Evolutionary conservation across 2,888 invertebrate species (phyloP), one percentile per base, ranked within the genome.

Genomic region (Mythimna pallens): DNA sequence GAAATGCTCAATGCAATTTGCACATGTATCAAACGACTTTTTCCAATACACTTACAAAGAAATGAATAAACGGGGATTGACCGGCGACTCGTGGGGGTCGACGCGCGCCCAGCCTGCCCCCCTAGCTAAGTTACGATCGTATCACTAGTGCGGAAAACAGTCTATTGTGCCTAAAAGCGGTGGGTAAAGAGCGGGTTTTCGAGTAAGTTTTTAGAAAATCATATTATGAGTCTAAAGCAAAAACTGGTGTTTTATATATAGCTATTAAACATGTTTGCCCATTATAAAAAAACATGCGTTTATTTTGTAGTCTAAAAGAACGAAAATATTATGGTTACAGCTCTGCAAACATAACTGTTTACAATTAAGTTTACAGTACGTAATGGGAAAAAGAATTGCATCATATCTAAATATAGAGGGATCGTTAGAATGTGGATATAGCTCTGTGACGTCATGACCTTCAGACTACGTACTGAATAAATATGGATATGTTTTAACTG

Each of bases 401-500:
- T 75, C 76, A 75, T 54, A 0, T 52, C 70, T 76, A 75, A 76
- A 76, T 57, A 76, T 70, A 62, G 70, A 62, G 17, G 8, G 40
- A 9, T 62, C 76, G 57, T 62, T 75, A 57, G 40, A 20, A 61
- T 36, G 25, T 17, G 20, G 20, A 30, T 50, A 22, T 14, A 34
- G 59, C n/a, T 1, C 5, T 1, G 7, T 22, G 22, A 75, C 47
- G 73, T 73, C 57, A 57, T 36, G 58, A 34, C 43, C 14, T 76
- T 50, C 40, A 34, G 30, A 12, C 22, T 62, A 20, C 30, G 25
- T 52, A 58, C n/a, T n/a, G 3, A 30, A 2, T 40, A 7, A 20
- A 8, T 25, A n/a, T 10, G n/a, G 40, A 36, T n/a, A 14, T 34
- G 14, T 58, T 40, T 40, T 43, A 73, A n/a, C 22, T 58, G 3